Evolutionary conservation across 2,113 vertebrate species (phyloP), one percentile per base, ranked within the genome.

Genomic region (Brachypodius melanocephalos): DNA sequence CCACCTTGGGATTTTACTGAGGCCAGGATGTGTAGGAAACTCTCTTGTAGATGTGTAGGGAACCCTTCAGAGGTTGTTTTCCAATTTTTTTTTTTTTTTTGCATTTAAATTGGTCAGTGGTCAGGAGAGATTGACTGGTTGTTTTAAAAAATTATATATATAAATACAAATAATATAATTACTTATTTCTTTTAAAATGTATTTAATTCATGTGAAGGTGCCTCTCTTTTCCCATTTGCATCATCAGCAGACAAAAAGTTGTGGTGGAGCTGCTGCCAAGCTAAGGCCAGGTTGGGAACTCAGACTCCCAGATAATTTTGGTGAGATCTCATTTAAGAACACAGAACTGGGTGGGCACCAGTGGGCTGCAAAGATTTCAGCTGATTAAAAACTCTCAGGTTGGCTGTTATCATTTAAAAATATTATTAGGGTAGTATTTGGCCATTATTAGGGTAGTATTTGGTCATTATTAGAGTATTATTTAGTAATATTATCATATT

Each of bases 301-400:
- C 1, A 0, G 2, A 1, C 6, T 95, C 34, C 11, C 58, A 32
- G 22, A 4, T 34, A 4, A 7, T 32, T 5, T 40, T 9, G 36
- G 43, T 38, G 65, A 8, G 9, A 42, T 19, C 25, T 57, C 36
- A 10, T 14, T 45, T 51, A 42, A 54, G 52, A 72, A 2, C 36
- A 22, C 18, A 1, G 1, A 54, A 2, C 28, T 58, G n/a, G 24
- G 14, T 55, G 65, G 52, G 36, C 36, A 8, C 6, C 34, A 66
- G 38, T 21, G 75, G 17, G 25, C 31, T 79, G 55, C 19, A 34
- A 15, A 43, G 38, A 29, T 72, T 69, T 45, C 66, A 54, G 9
- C 0, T 52, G 48, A 13, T n/a, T 52, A 24, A 25, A 72, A 91
- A 12, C 15, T 9, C 40, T 36, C 29, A 24, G 34, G 8, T 8